Percentiles rank a stretch among this genome's conserved stretches.
Conservation (phyloP, 2,113 vertebrate species). For the Lophura nycthemera region DNA sequence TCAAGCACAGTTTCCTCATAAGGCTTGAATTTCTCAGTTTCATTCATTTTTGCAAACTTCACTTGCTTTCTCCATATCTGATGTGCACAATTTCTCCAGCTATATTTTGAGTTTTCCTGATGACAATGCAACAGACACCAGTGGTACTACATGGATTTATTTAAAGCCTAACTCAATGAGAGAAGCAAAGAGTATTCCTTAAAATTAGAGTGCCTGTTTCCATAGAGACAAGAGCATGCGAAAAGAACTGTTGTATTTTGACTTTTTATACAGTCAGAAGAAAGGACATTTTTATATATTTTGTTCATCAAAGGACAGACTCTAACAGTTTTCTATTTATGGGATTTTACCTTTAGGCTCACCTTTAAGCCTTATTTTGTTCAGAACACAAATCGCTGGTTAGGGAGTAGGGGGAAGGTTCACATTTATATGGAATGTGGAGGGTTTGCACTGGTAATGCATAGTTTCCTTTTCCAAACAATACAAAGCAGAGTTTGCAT, state of each 20-base stretch:
- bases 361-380: not conserved
- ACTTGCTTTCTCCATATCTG: not conserved
- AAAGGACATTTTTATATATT: not conserved
- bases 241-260: slow-evolving; percentile 38
- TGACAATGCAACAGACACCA: not conserved
- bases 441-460: not conserved
- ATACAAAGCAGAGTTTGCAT: not conserved
- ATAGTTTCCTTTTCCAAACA: not conserved
- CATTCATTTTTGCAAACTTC: not conserved
- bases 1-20: not conserved
- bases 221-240: slow-evolving; percentile 44
- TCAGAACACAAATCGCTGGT: not conserved
- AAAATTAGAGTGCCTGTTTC: slow-evolving; percentile 59
- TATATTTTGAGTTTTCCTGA: not conserved
- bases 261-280: slow-evolving; percentile 4
- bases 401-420: not conserved
- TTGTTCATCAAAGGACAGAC: not conserved
- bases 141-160: not conserved
- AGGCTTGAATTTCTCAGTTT: not conserved
- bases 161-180: slow-evolving; percentile 1
- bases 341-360: not conserved
- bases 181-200: slow-evolving; percentile 18
- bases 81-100: not conserved
- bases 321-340: not conserved
- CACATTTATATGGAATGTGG: not conserved